A percentile compares a stretch with the other conserved stretches of the same genome.
Conservation (phyloP, 2,113 vertebrate genomes). For the Hippolais icterina region DNA sequence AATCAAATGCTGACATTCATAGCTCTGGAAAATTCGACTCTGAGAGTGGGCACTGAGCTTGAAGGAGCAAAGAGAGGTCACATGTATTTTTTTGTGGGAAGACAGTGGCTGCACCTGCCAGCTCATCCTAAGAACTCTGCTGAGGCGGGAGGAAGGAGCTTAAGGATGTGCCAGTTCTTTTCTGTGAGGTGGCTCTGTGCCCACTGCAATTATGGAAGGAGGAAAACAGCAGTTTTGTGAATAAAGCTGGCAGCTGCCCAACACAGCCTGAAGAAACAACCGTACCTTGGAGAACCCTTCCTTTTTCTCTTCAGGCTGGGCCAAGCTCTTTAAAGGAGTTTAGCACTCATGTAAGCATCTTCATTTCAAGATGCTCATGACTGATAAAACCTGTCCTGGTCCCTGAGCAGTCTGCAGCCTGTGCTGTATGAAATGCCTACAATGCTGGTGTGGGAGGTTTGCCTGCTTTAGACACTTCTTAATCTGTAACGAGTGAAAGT, state of each 20-base stretch:
- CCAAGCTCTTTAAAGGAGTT: neutral
- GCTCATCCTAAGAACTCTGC: neutral
- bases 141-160: neutral
- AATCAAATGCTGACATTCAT: neutral
- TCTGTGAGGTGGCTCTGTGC: conserved; percentile 39
- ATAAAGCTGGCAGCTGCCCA: conserved; percentile 33
- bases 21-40: neutral
- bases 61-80: conserved; percentile 1
- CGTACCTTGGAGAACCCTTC: conserved; percentile 23
- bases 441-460: neutral
- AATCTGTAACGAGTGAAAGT: neutral
- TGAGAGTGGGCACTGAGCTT: neutral
- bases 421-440: neutral
- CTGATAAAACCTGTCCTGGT: neutral
- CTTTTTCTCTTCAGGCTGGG: neutral
- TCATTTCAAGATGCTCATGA: neutral
- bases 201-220: conserved; percentile 5
- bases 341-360: neutral
- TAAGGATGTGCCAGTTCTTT: conserved; percentile 11
- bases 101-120: conserved; percentile 34
- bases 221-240: conserved; percentile 39
- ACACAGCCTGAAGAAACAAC: conserved; percentile 41
- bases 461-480: neutral
- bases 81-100: neutral
- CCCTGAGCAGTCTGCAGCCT: neutral